Percentiles rank a stretch among this genome's conserved stretches.
These are phyloP conservation scores for Drosophila meridiana DNA, from an alignment of 2,888 invertebrate species.

Conservation along the genomic window DNA sequence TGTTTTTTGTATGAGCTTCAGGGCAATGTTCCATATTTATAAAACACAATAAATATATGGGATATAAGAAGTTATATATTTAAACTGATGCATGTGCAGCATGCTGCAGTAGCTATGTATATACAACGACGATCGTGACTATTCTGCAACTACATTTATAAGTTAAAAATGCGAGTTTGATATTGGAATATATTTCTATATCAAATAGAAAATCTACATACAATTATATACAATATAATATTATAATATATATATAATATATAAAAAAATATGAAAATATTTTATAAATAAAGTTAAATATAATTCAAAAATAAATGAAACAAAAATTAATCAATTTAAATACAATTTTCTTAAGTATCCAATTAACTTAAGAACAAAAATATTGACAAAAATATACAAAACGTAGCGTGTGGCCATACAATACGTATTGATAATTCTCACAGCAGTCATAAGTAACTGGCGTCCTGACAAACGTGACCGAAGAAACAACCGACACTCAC, in stretches of 20 bases:
- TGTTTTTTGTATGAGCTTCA: slow-evolving; percentile 23
- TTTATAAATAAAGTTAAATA: too few species aligned
- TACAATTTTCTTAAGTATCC: slow-evolving; percentile 8
- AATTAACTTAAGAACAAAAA: not conserved
- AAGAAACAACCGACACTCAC: slow-evolving; percentile 35
- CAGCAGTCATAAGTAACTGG: slow-evolving; percentile 75
- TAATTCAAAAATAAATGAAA: not conserved
- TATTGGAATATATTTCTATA: too few species aligned
- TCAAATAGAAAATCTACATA: too few species aligned
- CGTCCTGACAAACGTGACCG: slow-evolving; percentile 75
- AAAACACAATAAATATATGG: not conserved
- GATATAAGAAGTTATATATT: not conserved
- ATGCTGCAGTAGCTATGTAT: not conserved
- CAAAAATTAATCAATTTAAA: not conserved
- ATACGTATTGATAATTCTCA: slow-evolving; percentile 81
- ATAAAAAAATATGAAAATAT: too few species aligned
- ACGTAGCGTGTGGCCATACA: slow-evolving; percentile 43
- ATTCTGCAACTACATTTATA: not conserved
- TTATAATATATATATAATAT: too few species aligned
- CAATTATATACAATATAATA: too few species aligned
- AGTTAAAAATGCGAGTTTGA: too few species aligned
- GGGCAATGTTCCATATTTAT: not conserved
- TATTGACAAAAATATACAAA: slow-evolving; percentile 36
- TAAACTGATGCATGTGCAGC: not conserved
- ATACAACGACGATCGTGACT: not conserved